Evolutionary conservation across 2,797 vertebrate genomes (phyloP), one percentile per base, ranked within the genome.

Genomic region (Neosilurus mollespiculum): DNA sequence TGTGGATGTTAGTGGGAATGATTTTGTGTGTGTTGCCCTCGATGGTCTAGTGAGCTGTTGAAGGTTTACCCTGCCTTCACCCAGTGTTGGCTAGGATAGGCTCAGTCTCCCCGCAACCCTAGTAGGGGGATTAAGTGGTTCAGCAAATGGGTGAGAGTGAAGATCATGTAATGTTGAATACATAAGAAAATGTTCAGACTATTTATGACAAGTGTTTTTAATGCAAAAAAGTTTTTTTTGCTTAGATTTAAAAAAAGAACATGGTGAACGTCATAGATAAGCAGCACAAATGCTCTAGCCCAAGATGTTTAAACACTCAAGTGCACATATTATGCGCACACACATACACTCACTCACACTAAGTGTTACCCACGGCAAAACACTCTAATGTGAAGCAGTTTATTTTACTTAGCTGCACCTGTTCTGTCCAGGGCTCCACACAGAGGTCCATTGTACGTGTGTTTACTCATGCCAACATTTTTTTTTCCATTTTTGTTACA

Each of bases 371-470:
- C 10, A 4, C 2, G 0, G 69, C 15, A 3, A 66, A 66, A 62
- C 69, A 80, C 24, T 79, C 51, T 65, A 75, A 73, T 65, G 66
- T 53, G 76, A 72, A 85, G 76, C 76, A 84, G 56, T 89, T 71
- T 89, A 81, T 88, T 90, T 88, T 89, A 30, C 79, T 88, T 82
- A 78, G 51, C 81, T 83, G 75, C 84, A 86, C 80, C 69, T 85
- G 88, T 87, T 70, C 69, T 85, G 88, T 87, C 67, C 82, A 78
- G 49, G 67, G 37, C 24, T 51, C 61, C 54, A 86, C 81, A 88
- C 26, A 90, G 79, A 85, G 84, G 76, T 15, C 71, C 69, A 78
- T 81, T 88, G 84, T 88, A 11, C 75, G 9, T 34, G 16, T 59
- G 18, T 49, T 72, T 11, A 37, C 30, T 71, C 49, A 24, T 53